A percentile compares a stretch with the other conserved stretches of the same genome.
phyloP scores from a whole-genome alignment of 2,888 invertebrate species.

The Polyploca ridens region DNA sequence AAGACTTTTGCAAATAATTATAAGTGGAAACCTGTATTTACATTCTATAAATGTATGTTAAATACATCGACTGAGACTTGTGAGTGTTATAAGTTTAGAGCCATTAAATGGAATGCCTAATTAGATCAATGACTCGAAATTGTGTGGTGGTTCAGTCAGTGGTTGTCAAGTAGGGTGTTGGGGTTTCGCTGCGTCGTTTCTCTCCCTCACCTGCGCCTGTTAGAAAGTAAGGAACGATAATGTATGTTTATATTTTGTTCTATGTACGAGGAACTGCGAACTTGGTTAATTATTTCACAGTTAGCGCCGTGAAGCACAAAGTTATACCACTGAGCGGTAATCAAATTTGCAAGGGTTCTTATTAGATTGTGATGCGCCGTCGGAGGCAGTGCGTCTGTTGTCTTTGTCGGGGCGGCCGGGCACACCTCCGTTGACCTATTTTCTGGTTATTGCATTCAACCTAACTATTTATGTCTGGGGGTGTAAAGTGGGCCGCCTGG shows the following conservation, averaged over 20 bases:
- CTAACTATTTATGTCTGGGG: conserved; percentile 79
- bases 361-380: conserved; percentile 62
- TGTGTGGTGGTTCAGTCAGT: conserved; percentile 46
- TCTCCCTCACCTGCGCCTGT: conserved; percentile 60
- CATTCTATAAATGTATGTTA: conserved; percentile 14
- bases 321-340: conserved; percentile 37
- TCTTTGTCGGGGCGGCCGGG: conserved; percentile 74
- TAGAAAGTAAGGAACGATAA: conserved; percentile 63
- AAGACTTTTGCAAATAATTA: conserved; percentile 26
- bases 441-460: conserved; percentile 82
- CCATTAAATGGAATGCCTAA: conserved; percentile 51
- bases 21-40: conserved; percentile 23
- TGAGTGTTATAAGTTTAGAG: conserved; percentile 26
- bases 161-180: conserved; percentile 67
- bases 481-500: conserved; percentile 72
- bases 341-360: conserved; percentile 61
- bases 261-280: conserved; percentile 32
- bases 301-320: conserved; percentile 29
- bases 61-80: conserved; percentile 21
- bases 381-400: conserved; percentile 65
- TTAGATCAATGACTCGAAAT: conserved; percentile 73
- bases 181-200: conserved; percentile 62
- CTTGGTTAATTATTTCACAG: conserved; percentile 39
- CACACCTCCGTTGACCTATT: conserved; percentile 84
- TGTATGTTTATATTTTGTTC: conserved; percentile 45